Conservation (phyloP, 2,113 vertebrate species). For the Lophura nycthemera region DNA sequence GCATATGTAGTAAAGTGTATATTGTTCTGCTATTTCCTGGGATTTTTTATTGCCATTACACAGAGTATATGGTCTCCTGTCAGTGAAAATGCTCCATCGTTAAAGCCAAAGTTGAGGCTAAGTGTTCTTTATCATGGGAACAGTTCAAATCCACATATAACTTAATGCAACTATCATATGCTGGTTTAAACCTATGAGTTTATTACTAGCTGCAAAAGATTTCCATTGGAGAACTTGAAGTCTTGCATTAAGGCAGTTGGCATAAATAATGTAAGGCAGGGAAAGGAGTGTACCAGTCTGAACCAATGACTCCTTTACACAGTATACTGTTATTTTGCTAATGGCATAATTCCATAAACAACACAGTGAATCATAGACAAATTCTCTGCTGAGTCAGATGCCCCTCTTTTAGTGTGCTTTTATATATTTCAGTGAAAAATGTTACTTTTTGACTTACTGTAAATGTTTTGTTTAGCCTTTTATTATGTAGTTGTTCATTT, state of each 20-base stretch:
- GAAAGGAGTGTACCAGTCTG: background rate
- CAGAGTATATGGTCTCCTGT: background rate
- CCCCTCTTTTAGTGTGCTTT: background rate
- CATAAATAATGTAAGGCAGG: background rate
- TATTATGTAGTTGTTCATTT: background rate
- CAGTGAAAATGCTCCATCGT: background rate
- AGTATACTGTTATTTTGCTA: background rate
- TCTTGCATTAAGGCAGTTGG: background rate
- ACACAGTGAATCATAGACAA: background rate
- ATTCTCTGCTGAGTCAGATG: background rate
- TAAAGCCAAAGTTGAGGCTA: background rate
- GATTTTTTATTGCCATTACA: background rate
- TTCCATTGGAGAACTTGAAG: background rate
- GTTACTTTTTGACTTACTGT: background rate
- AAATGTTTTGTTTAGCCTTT: background rate
- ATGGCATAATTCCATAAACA: background rate
- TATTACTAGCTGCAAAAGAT: background rate
- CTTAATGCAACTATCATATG: background rate
- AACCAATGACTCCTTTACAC: background rate
- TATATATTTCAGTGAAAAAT: background rate
- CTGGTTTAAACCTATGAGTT: background rate
- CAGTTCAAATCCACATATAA: background rate
- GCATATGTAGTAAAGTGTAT: background rate
- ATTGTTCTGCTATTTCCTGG: background rate
- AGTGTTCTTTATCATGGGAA: background rate